Evolutionary conservation across 2,797 vertebrate genomes (phyloP).

Genomic region (Acanthopagrus latus): DNA sequence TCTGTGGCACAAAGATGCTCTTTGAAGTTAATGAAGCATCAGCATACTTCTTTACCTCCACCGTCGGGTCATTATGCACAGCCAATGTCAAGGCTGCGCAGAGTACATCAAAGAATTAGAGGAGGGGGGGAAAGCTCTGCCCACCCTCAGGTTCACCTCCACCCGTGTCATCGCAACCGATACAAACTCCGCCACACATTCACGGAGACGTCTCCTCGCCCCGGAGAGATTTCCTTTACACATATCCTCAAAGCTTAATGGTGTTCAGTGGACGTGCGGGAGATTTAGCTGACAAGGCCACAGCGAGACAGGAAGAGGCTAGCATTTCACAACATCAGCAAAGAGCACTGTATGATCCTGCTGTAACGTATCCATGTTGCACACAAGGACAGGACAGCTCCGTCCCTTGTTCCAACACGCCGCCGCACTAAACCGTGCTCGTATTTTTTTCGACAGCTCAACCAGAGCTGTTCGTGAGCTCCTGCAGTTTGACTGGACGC

Average conservation of each 20-base stretch:
- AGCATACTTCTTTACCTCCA: slow-evolving; percentile 65
- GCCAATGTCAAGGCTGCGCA: slow-evolving; percentile 55
- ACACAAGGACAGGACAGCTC: slow-evolving; percentile 17
- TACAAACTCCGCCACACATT: background rate
- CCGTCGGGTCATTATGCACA: slow-evolving; percentile 60
- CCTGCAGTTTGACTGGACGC: slow-evolving; percentile 24
- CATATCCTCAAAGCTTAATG: background rate
- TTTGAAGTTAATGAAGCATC: slow-evolving; percentile 82
- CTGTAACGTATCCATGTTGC: slow-evolving; percentile 40
- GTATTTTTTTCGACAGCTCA: slow-evolving; percentile 19
- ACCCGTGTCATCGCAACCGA: slow-evolving; percentile 10
- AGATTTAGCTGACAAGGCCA: slow-evolving; percentile 46
- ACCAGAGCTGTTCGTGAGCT: slow-evolving; percentile 9
- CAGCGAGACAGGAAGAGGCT: slow-evolving; percentile 26
- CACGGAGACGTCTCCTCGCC: background rate
- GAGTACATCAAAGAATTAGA: slow-evolving; percentile 43
- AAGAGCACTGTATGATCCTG: slow-evolving; percentile 13
- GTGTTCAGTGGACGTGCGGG: background rate
- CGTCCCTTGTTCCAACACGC: background rate
- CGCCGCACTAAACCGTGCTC: slow-evolving; percentile 1
- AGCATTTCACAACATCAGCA: slow-evolving; percentile 63
- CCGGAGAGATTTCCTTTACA: background rate
- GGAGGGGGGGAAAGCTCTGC: slow-evolving; percentile 3
- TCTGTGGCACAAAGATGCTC: slow-evolving; percentile 64
- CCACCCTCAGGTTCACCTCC: slow-evolving; percentile 45